Evolutionary conservation across 1,140 invertebrate species (phyloP).

Genomic region (Archivesica marissinica): DNA sequence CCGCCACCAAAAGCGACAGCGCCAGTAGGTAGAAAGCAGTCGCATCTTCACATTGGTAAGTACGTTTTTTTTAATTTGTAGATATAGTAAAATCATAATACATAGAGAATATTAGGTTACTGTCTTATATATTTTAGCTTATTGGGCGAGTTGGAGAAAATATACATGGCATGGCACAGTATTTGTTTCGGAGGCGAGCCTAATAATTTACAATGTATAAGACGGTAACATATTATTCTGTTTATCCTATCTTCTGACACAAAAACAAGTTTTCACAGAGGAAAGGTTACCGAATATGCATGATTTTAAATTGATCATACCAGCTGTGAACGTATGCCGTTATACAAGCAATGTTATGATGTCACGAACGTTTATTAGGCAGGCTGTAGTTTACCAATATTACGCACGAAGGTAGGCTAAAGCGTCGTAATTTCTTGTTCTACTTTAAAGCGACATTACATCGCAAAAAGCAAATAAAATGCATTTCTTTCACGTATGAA

Average conservation of each 20-base stretch:
- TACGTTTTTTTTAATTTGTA: background rate
- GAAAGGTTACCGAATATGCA: no score
- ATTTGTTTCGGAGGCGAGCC: background rate
- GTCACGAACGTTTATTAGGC: no score
- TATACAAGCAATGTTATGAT: no score
- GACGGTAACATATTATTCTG: background rate
- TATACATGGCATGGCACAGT: background rate
- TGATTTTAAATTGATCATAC: no score
- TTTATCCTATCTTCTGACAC: background rate
- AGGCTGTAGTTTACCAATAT: no score
- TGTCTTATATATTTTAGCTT: background rate
- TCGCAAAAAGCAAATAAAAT: no score
- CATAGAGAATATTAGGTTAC: background rate
- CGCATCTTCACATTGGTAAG: slow-evolving; percentile 37
- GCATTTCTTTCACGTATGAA: no score
- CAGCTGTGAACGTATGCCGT: no score
- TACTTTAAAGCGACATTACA: no score
- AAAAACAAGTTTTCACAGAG: no score
- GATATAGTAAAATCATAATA: background rate
- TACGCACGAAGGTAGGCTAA: no score
- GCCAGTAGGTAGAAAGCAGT: background rate
- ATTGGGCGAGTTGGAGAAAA: background rate
- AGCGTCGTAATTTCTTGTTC: no score
- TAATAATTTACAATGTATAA: background rate
- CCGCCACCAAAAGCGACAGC: slow-evolving; percentile 25